phyloP scores from a whole-genome alignment of 2,888 invertebrate genomes.

The Ashinkailepas kermadecensis region DNA sequence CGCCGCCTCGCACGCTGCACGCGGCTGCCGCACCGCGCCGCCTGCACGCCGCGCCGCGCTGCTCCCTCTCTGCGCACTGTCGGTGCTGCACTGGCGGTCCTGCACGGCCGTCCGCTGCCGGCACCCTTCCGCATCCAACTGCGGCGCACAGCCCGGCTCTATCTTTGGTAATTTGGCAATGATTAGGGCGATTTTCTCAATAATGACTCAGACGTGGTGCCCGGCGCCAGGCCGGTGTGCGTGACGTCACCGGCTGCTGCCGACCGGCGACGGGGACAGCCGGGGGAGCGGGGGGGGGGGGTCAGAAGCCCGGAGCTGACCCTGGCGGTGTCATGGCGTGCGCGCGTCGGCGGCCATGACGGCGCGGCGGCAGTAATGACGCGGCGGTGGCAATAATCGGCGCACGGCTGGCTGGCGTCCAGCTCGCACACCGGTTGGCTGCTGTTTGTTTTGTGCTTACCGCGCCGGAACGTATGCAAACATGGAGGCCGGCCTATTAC shows the following conservation, averaged over 20 bases:
- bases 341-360: neutral
- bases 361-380: neutral
- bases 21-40: neutral
- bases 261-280: too few relatives aligned
- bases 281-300: too few relatives aligned
- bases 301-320: too few relatives aligned
- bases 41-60: neutral
- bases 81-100: neutral
- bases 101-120: too few relatives aligned
- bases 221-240: neutral
- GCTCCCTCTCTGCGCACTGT: neutral
- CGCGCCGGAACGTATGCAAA: conserved; percentile 8
- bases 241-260: neutral
- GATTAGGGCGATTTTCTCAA: conserved; percentile 23
- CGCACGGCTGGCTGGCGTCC: neutral
- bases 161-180: conserved; percentile 20
- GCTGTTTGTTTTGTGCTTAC: conserved; percentile 1
- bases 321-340: neutral
- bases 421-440: too few relatives aligned
- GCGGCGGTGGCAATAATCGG: conserved; percentile 4
- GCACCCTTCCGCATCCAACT: neutral
- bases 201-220: conserved; percentile 13
- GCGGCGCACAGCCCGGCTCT: neutral
- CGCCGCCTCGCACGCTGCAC: neutral
- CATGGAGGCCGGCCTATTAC: neutral